A percentile compares a stretch with the other conserved stretches of the same genome.
Conservation (phyloP, 2,113 vertebrate genomes). For the Bos javanicus region DNA sequence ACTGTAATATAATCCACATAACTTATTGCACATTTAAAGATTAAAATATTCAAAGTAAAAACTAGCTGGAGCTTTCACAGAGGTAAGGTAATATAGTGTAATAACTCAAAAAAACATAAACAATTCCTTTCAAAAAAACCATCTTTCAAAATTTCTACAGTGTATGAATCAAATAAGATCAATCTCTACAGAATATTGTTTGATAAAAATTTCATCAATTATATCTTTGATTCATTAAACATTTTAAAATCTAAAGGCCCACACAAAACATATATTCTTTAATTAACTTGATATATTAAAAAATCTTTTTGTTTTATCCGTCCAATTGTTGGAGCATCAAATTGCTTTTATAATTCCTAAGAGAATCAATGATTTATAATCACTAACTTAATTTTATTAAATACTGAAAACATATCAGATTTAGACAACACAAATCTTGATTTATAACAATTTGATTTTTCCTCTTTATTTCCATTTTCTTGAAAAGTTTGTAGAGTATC, state of each 20-base stretch:
- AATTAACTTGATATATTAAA: not conserved
- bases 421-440: not conserved
- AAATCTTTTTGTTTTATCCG: not conserved
- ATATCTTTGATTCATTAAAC: not conserved
- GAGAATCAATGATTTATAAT: not conserved
- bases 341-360: not conserved
- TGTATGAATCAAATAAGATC: not conserved
- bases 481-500: not conserved
- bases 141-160: not conserved
- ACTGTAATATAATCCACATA: not conserved
- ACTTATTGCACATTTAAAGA: not conserved
- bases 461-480: not conserved
- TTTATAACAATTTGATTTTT: not conserved
- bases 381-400: not conserved
- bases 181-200: not conserved
- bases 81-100: not conserved
- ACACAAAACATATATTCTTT: not conserved
- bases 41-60: constrained; percentile 3
- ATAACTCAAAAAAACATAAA: not conserved
- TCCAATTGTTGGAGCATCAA: not conserved
- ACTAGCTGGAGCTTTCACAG: not conserved
- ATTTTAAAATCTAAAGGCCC: not conserved
- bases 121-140: not conserved
- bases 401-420: not conserved
- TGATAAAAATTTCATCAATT: not conserved